Evolutionary conservation across 1,140 invertebrate genomes (phyloP).

Genomic region (Cydia pomonella): DNA sequence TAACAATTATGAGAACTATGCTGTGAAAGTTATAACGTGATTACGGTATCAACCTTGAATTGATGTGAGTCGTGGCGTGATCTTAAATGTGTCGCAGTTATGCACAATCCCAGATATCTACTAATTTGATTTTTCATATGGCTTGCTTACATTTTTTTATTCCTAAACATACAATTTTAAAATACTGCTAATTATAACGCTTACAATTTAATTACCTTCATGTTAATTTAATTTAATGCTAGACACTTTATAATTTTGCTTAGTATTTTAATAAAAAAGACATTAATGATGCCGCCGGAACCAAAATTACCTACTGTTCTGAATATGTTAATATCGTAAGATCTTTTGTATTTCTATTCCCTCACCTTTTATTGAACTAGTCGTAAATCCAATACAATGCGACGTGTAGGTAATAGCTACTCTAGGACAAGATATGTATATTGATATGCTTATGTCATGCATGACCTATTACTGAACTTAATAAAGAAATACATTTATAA

Average conservation of each 20-base stretch:
- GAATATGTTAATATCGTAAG: background rate
- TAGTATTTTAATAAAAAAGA: background rate
- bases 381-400: no score
- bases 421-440: no score
- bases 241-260: background rate
- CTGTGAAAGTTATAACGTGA: conserved; percentile 5
- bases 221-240: conserved; percentile 3
- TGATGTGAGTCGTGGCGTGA: background rate
- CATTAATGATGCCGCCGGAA: background rate
- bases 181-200: background rate
- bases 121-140: no score
- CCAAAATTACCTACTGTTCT: no score
- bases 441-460: no score
- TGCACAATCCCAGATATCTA: no score
- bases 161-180: background rate
- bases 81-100: background rate
- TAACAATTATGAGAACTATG: background rate
- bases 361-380: background rate
- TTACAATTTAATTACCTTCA: conserved; percentile 7
- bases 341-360: background rate
- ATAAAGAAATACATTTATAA: no score
- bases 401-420: no score
- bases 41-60: background rate
- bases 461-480: background rate
- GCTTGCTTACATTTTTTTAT: background rate